Base-by-base conservation (phyloP, 2,888 invertebrate genomes). In the Baronia brevicornis region DNA sequence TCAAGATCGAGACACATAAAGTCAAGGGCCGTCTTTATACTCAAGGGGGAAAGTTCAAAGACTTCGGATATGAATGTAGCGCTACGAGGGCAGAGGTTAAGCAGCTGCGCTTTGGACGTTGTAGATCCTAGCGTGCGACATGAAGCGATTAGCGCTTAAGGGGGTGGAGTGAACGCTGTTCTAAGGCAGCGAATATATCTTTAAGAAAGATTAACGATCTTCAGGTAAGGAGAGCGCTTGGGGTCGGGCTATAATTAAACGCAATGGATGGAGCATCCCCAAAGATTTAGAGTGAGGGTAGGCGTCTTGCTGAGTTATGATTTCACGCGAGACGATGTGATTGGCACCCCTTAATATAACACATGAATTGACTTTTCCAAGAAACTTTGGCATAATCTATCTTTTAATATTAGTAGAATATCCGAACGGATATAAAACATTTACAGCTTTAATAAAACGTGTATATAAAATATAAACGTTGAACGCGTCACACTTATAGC, bases 201-300 rank as follows among this genome's bases (percentile, higher is more conserved):
- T 79, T 79, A 78, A 79, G 82, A 82, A 80, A 84, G 82, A 84
- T 84, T 84, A 82, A 84, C 84, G 82, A 80, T 71, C 68, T 66
- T 62, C 80, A 82, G 79, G 80, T 80, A 78, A 56, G 55, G 56
- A 62, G 71, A 64, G 59, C 60, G 64, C 55, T 56, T 66, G 68
- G 75, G 72, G 70, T 71, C 66, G 71, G 62, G 70, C 62, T 71
- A 75, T 84, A 84, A 84, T 84, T 82, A 84, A 82, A 80, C 77
- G 79, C 78, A 73, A 78, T 77, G 65, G 78, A 79, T 78, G 73
- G 73, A 61, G 63, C 73, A 70, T 74, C 75, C 73, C 74, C 56
- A 59, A 77, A 79, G 82, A 79, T 79, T 79, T 74, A 77, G 67
- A 60, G 49, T 41, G 63, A 66, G 75, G 74, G 80, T 64, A 62